Conservation (phyloP, 1,140 invertebrate species). For the Heliothis subflexa region DNA sequence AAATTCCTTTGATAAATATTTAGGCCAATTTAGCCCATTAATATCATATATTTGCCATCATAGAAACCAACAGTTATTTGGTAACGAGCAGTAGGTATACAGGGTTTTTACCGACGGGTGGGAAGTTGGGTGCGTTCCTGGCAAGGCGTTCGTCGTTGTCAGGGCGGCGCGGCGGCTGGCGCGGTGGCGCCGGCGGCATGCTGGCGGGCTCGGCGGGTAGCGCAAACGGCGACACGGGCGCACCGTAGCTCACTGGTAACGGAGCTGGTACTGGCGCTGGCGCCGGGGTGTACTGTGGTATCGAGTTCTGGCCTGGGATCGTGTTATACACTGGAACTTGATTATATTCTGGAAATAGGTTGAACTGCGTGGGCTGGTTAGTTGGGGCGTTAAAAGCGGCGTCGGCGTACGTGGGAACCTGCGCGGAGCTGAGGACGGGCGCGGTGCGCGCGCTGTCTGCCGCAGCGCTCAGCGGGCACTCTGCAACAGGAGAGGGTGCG, state of each 20-base stretch:
- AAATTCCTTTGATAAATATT: background rate
- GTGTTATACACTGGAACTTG: background rate
- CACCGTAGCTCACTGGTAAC: background rate
- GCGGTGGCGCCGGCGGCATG: background rate
- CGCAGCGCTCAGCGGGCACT: background rate
- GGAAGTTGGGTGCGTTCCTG: constrained; percentile 13
- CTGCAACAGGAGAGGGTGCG: background rate
- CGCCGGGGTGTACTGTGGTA: too few species aligned
- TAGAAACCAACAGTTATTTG: too few species aligned
- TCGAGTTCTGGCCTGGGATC: too few species aligned
- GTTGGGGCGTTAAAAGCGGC: background rate
- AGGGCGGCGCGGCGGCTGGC: background rate
- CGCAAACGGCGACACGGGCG: background rate
- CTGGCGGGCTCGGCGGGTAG: background rate
- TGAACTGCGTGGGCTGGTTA: background rate
- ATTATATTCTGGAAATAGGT: background rate
- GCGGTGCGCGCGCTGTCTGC: background rate
- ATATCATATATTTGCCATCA: too few species aligned
- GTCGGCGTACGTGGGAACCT: background rate
- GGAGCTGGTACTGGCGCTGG: background rate
- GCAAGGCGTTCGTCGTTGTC: background rate
- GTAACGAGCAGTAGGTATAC: background rate
- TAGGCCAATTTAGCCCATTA: too few species aligned
- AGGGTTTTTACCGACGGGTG: constrained; percentile 12
- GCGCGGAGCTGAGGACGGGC: background rate